Evolutionary conservation across 2,888 invertebrate species (phyloP), one percentile per base, ranked within the genome.

Genomic region (Endomychus coccineus): DNA sequence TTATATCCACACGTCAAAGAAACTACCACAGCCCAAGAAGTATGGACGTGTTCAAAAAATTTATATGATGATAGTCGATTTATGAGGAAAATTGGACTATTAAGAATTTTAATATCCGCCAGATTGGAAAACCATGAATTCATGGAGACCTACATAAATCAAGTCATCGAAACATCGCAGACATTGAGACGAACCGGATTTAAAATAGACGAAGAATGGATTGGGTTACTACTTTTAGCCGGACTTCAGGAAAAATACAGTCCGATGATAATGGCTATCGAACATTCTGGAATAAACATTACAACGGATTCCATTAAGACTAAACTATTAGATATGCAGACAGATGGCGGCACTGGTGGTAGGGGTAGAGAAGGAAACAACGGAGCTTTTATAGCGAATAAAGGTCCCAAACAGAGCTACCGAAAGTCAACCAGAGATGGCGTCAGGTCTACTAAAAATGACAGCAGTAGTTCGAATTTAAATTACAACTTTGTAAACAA

Each of bases 21-120:
- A 5, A 39, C 44, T 5, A 34, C 12, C 23, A 40, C 43, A 9
- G 27, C 40, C 2, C 27, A 45, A 27, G 31, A 48, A 29, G 40
- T 43, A 16, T 78, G 79, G 79, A 41, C 24, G 50, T 40, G 38
- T 21, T 34, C 56, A 13, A 49, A 51, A 40, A 34, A 19, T 1
- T 21, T 58, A 24, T 57, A 43, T 37, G 52, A 50, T 34, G 54
- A 57, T 38, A 41, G 25, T 13, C 55, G 55, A 24, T 56, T 52
- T 31, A 39, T 52, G 10, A 32, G 56, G 34, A 50, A 45, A 38
- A 54, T 56, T 19, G 37, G 46, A 27, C 44, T 52, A 19, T 27
- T 46, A 13, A 29, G 40, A 6, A 33, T 40, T 2, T 28, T 56
- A 9, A 54, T 56, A 21, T 52, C 51, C 4, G 30, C 42, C 3